phyloP scores from a whole-genome alignment of 1,140 invertebrate genomes.

The Periplaneta americana region DNA sequence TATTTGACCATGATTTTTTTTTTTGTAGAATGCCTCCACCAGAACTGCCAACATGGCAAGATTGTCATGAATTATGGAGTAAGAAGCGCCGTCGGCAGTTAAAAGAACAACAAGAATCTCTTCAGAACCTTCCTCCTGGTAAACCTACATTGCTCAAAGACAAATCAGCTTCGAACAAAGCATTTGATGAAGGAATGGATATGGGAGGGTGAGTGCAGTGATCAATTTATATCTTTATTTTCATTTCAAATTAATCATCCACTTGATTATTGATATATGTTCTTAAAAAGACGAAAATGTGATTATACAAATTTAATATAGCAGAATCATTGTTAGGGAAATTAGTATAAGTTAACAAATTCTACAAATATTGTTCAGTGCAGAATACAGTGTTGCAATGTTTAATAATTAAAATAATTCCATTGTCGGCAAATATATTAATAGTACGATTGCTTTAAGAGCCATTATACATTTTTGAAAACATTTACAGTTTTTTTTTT shows the following conservation, averaged over 20 bases:
- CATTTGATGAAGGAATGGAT: slow-evolving; percentile 41
- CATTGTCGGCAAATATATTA: too few species aligned
- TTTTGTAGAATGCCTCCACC: slow-evolving; percentile 69
- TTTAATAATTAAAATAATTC: too few species aligned
- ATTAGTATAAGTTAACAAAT: too few species aligned
- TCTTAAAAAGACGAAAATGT: slow-evolving; percentile 1
- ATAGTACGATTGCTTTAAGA: too few species aligned
- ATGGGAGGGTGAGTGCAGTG: slow-evolving; percentile 49
- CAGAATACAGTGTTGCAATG: too few species aligned
- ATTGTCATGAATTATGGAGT: slow-evolving; percentile 99
- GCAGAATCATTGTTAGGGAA: too few species aligned
- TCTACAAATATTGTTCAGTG: too few species aligned
- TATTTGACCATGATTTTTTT: too few species aligned
- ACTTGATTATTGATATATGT: slow-evolving; percentile 21
- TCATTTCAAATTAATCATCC: slow-evolving; percentile 22
- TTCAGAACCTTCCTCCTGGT: slow-evolving; percentile 37
- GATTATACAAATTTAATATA: slow-evolving; percentile 2
- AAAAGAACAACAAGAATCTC: slow-evolving; percentile 66
- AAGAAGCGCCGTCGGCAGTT: slow-evolving; percentile 83
- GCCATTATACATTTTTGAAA: too few species aligned
- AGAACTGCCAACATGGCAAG: slow-evolving; percentile 89
- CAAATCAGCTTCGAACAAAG: slow-evolving; percentile 37
- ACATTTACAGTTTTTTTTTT: too few species aligned
- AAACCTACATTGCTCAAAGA: slow-evolving; percentile 33
- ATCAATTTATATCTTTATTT: slow-evolving; percentile 22